Conservation (phyloP, 2,888 invertebrate species). For the Lepidonotus clava region DNA sequence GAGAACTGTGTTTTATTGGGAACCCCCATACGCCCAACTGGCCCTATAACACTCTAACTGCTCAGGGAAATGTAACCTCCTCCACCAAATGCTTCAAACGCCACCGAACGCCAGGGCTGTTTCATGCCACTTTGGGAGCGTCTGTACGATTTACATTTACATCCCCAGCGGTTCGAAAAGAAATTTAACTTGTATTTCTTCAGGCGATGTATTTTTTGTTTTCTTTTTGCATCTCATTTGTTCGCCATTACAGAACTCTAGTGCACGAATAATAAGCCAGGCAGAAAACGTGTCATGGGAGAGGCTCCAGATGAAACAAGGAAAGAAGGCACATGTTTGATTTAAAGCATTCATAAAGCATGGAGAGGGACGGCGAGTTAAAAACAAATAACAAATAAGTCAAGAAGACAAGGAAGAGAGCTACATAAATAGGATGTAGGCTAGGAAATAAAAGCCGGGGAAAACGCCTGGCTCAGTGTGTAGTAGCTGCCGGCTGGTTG, state of each 20-base stretch:
- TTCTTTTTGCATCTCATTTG: neutral
- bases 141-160: neutral
- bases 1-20: neutral
- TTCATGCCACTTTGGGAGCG: too few species aligned
- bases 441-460: too few species aligned
- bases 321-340: neutral
- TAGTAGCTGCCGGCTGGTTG: too few species aligned
- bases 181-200: neutral
- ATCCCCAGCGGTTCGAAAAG: neutral
- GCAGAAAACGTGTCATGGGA: conserved; percentile 15
- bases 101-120: neutral
- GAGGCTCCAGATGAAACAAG: neutral
- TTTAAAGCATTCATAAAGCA: neutral
- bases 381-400: too few species aligned
- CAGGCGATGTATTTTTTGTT: neutral
- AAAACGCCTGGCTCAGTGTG: too few species aligned
- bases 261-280: too few species aligned
- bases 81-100: neutral
- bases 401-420: too few species aligned
- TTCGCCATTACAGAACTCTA: neutral
- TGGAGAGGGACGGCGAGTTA: too few species aligned
- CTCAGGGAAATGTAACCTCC: neutral
- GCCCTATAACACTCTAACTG: conserved; percentile 17
- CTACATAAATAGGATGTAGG: too few species aligned
- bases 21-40: neutral